Evolutionary conservation across 2,797 vertebrate species (phyloP).

Genomic region (Fratercula arctica): DNA sequence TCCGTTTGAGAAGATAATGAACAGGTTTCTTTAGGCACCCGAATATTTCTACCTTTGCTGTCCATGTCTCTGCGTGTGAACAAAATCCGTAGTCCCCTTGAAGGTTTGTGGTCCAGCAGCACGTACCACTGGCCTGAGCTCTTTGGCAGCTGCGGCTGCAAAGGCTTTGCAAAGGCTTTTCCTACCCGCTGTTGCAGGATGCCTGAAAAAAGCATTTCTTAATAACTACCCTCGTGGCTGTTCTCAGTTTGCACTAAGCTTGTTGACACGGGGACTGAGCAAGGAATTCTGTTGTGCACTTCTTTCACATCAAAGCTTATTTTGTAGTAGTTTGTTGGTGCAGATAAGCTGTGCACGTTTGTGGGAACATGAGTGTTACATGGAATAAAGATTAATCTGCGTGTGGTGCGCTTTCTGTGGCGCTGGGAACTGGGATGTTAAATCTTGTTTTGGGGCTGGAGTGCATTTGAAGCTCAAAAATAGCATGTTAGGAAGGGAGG

Average conservation of each 20-base stretch:
- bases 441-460: not conserved
- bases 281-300: not conserved
- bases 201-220: not conserved
- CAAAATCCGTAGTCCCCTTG: not conserved
- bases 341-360: accelerated
- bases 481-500: not conserved
- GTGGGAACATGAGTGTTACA: not conserved
- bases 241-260: not conserved
- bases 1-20: not conserved
- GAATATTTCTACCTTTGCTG: accelerated
- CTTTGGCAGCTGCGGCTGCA: accelerated
- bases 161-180: not conserved
- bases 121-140: accelerated
- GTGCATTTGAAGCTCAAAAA: not conserved
- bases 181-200: not conserved
- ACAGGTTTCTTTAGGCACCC: not conserved
- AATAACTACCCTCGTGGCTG: accelerated
- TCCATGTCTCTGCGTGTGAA: not conserved
- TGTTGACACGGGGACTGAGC: accelerated
- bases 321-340: not conserved
- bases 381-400: accelerated
- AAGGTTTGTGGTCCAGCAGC: not conserved
- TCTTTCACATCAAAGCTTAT: accelerated
- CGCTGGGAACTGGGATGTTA: not conserved
- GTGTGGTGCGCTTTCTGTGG: not conserved